Percentiles rank a stretch among this genome's conserved stretches.
Conservation (phyloP, 1,140 invertebrate species). For the Aethina tumida region DNA sequence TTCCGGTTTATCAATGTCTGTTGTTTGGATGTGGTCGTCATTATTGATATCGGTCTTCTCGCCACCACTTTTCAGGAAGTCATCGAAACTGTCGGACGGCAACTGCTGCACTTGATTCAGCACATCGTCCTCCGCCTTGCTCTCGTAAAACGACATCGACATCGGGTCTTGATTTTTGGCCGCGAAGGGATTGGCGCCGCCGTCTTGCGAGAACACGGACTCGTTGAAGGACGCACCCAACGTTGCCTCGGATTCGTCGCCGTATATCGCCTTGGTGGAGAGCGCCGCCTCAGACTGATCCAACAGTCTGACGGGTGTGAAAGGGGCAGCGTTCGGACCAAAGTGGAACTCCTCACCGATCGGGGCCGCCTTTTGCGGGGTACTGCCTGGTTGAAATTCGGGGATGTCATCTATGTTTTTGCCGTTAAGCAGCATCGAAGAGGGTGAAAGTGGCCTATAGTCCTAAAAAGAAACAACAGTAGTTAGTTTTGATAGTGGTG, state of each 20-base stretch:
- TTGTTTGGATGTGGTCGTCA: conserved; percentile 21
- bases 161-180: conserved; percentile 45
- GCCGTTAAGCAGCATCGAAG: conserved; percentile 32
- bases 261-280: conserved; percentile 42
- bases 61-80: conserved; percentile 32
- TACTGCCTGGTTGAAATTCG: conserved; percentile 29
- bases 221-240: conserved; percentile 19
- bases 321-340: conserved; percentile 27
- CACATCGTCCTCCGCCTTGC: conserved; percentile 40
- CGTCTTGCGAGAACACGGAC: conserved; percentile 6
- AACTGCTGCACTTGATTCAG: conserved; percentile 51
- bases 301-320: conserved; percentile 27
- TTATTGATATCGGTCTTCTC: conserved; percentile 11
- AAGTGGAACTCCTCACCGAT: conserved; percentile 33
- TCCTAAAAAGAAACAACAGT: conserved; percentile 20
- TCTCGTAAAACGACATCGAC: conserved; percentile 58
- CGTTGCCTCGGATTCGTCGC: conserved; percentile 36
- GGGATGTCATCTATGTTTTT: conserved; percentile 33
- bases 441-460: conserved; percentile 22
- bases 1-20: conserved; percentile 24
- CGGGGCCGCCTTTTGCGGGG: conserved; percentile 14
- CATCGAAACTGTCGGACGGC: conserved; percentile 46
- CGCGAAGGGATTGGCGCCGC: conserved; percentile 16
- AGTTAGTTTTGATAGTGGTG: not conserved
- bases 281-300: conserved; percentile 39